Conservation (phyloP, 1,140 invertebrate genomes). For the Brachionus koreanus region DNA sequence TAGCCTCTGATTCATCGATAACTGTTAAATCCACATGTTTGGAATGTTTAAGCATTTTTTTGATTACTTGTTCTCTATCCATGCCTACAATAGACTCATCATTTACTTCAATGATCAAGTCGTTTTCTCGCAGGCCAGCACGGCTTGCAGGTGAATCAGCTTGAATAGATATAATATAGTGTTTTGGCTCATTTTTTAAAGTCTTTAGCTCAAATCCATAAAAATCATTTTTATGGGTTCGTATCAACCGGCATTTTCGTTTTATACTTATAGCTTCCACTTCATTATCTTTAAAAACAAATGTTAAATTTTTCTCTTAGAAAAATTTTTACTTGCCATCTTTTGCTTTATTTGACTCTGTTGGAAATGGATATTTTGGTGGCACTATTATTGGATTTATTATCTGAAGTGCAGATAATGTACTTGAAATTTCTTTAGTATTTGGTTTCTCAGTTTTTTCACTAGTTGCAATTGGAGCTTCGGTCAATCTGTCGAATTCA, state of each 20-base stretch:
- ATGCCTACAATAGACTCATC: background rate
- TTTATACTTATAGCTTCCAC: background rate
- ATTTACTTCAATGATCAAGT: constrained; percentile 36
- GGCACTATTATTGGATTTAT: constrained; percentile 3
- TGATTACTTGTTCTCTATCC: background rate
- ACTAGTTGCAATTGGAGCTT: background rate
- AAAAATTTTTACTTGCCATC: background rate
- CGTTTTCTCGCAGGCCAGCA: constrained; percentile 17
- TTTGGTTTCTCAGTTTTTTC: background rate
- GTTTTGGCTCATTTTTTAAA: background rate
- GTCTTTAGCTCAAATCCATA: constrained; percentile 40
- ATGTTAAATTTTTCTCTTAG: background rate
- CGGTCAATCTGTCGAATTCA: constrained; percentile 24
- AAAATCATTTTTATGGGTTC: background rate
- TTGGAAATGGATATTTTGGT: background rate
- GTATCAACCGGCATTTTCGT: background rate
- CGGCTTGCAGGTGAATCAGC: constrained; percentile 5
- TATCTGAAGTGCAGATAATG: background rate
- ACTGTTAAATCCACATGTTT: constrained; percentile 26
- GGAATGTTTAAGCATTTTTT: constrained; percentile 26
- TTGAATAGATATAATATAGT: background rate
- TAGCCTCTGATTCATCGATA: background rate
- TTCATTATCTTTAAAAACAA: background rate
- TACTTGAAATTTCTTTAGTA: background rate
- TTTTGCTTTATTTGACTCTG: background rate